A percentile compares a stretch with the other conserved stretches of the same genome.
Conservation (phyloP, 2,888 invertebrate genomes). For the Bombylius major region DNA sequence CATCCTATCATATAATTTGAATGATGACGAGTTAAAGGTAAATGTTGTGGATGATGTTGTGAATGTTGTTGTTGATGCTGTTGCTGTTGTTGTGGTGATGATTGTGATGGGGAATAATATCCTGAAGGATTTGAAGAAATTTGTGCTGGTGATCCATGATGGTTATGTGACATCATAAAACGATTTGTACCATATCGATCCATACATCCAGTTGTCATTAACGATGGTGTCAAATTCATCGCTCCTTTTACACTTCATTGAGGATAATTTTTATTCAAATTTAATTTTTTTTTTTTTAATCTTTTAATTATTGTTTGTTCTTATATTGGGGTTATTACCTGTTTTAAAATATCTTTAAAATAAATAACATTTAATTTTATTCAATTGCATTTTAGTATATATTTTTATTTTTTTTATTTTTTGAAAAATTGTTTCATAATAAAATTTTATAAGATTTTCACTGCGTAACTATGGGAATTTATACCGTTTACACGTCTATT, state of each 20-base stretch:
- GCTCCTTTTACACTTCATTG: background rate
- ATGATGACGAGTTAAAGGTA: background rate
- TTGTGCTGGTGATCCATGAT: background rate
- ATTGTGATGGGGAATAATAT: conserved; percentile 5
- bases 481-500: too few relatives aligned
- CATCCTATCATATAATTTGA: conserved; percentile 12
- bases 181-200: conserved; percentile 7
- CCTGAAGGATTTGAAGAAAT: background rate
- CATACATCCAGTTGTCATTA: conserved; percentile 5
- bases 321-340: too few relatives aligned
- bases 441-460: too few relatives aligned
- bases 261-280: background rate
- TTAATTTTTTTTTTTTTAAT: too few relatives aligned
- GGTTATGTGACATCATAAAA: conserved; percentile 5
- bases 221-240: conserved; percentile 3
- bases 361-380: too few relatives aligned
- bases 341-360: too few relatives aligned
- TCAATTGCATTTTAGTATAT: too few relatives aligned
- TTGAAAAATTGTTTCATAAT: too few relatives aligned
- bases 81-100: conserved; percentile 14
- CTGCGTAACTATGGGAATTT: too few relatives aligned
- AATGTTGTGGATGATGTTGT: conserved; percentile 16
- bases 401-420: too few relatives aligned
- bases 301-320: too few relatives aligned
- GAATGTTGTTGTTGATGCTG: conserved; percentile 10